Percentiles rank a stretch among this genome's conserved stretches.
Conservation (phyloP, 2,113 vertebrate genomes). For the Zosterops lateralis region DNA sequence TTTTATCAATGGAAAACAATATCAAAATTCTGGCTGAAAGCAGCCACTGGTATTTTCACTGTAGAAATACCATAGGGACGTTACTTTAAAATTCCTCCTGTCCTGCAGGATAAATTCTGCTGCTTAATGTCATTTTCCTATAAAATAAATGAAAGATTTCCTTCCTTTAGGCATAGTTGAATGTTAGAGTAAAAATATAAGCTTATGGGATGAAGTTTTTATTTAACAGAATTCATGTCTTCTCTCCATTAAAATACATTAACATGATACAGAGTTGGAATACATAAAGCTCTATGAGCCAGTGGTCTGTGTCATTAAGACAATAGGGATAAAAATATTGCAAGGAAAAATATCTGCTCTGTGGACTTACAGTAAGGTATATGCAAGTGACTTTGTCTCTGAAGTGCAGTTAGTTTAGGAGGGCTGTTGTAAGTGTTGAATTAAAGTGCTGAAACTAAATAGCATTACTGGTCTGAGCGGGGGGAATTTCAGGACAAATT, state of each 20-base stretch:
- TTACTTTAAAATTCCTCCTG: background rate
- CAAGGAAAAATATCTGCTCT: background rate
- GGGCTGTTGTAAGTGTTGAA: background rate
- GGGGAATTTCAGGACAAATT: background rate
- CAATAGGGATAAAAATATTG: background rate
- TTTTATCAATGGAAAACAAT: background rate
- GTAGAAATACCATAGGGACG: background rate
- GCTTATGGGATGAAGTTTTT: background rate
- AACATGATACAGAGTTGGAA: background rate
- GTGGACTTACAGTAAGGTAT: background rate
- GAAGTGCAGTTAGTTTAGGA: background rate
- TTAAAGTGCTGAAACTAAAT: background rate
- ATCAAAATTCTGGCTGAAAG: background rate
- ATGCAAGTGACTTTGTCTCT: background rate
- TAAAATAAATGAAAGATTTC: background rate
- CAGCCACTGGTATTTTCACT: background rate
- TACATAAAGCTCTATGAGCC: background rate
- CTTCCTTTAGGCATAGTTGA: background rate
- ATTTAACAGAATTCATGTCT: background rate
- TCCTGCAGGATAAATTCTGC: background rate
- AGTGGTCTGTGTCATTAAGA: constrained; percentile 26
- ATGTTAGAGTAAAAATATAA: background rate
- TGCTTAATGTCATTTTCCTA: background rate
- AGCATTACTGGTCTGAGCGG: background rate
- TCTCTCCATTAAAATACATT: constrained; percentile 31